Base-by-base conservation (phyloP, 1,140 invertebrate genomes). In the Rhysida immarginata region DNA sequence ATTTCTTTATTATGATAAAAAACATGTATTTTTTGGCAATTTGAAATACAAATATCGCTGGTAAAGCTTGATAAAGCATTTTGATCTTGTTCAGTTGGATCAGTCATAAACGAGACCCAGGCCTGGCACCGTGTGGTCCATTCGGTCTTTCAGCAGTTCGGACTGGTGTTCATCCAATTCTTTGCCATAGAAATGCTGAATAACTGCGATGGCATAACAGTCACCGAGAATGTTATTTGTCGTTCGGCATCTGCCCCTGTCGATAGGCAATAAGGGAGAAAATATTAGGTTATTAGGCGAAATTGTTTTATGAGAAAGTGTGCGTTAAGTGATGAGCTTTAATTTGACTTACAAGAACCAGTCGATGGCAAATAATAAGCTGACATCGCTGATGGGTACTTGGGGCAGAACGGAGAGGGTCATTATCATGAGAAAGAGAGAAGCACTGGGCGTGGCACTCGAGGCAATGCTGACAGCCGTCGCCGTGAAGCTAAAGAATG, bases 391-490 rank as follows among this genome's bases (percentile, higher is more conserved):
- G 2, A 29, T 55, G 1, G 81, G 76, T 0, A 86, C 85, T 13
- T 82, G 81, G 65, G 86, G 81, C 29, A 96, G 87, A 24, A 91
- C 84, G 52, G 88, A 85, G 20, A 96, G 72, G 1, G 88, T 81
- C 46, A 89, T 85, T 1, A 88, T 72, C 46, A 95, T 79, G 26
- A 93, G 75, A 2, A 94, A 86, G 58, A 95, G 73, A 1, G 91
- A 91, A 23, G 92, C 92, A 68, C 87, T 91, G 0, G 93, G 92
- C 14, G 96, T 89, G 57, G 87, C 89, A 1, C 90, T 90, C 49
- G 89, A 90, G 14, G 91, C 94, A 63, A 95, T 82, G 48, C 87
- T 91, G 16, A 89, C 87, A 29, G 87, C 84, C 1, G 90, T 94
- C 3, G 89, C 88, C 27, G 89, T 90, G 59, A 96, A 74, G 61